These are phyloP conservation scores for Perccottus glenii DNA, from an alignment of 2,113 vertebrate species.

Conservation along the genomic window DNA sequence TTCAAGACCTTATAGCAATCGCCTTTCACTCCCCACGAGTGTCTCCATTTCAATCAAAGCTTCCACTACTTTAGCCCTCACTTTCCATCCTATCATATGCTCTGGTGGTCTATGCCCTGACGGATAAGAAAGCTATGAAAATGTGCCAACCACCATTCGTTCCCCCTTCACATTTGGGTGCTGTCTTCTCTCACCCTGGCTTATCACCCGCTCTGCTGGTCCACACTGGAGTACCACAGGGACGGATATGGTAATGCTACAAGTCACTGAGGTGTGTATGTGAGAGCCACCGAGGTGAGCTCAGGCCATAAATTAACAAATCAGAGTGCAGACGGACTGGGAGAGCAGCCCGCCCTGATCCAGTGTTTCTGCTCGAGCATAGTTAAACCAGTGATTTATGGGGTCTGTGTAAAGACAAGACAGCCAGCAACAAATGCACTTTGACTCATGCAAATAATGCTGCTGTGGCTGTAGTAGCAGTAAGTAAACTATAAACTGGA, in stretches of 20 bases:
- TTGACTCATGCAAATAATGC: conserved; percentile 4
- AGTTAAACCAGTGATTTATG: conserved; percentile 45
- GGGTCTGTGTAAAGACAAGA: conserved; percentile 1
- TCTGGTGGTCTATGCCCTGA: conserved; percentile 57
- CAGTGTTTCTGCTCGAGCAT: conserved; percentile 39
- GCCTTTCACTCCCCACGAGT: conserved; percentile 13
- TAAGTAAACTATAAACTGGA: no score
- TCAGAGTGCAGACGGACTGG: conserved; percentile 42
- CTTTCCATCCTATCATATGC: conserved; percentile 57
- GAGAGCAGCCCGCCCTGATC: conserved; percentile 24
- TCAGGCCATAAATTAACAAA: conserved; percentile 66
- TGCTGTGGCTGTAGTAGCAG: neutral
- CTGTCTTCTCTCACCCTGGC: conserved; percentile 39
- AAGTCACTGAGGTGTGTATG: conserved; percentile 17
- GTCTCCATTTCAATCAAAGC: conserved; percentile 15
- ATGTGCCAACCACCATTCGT: conserved; percentile 15
- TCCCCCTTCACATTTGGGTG: conserved; percentile 21
- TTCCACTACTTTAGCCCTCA: neutral
- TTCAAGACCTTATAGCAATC: conserved; percentile 19
- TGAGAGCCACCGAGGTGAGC: conserved; percentile 34
- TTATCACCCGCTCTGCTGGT: conserved; percentile 70
- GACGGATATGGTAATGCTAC: conserved; percentile 42
- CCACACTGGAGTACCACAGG: conserved; percentile 43
- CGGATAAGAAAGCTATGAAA: conserved; percentile 37
- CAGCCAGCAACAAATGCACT: conserved; percentile 1